Conservation (phyloP, 1,140 invertebrate species). For the Zaprionus africanus region DNA sequence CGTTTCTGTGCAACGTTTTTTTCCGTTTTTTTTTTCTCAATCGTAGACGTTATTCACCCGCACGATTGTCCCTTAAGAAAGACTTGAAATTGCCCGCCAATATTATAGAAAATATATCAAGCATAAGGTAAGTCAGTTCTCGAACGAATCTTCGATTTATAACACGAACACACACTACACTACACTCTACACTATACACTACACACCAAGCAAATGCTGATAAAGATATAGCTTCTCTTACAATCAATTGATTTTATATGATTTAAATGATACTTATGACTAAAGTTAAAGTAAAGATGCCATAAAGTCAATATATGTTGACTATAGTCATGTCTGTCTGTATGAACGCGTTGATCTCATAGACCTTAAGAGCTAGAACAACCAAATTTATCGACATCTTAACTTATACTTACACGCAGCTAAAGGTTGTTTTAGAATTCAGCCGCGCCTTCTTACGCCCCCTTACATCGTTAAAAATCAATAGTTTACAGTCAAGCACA, state of each 20-base stretch:
- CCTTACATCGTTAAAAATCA: not conserved
- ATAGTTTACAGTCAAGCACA: no score
- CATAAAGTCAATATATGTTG: not conserved
- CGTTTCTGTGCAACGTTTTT: constrained; percentile 65
- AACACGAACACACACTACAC: constrained; percentile 7
- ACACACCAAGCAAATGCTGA: constrained; percentile 20
- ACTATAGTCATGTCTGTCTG: not conserved
- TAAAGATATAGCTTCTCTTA: not conserved
- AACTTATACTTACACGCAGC: not conserved
- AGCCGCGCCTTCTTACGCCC: no score
- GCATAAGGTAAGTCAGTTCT: constrained; percentile 88
- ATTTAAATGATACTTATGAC: no score
- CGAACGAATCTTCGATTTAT: constrained; percentile 28
- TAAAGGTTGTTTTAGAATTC: not conserved
- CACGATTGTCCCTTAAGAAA: constrained; percentile 90
- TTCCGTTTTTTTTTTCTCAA: constrained; percentile 64
- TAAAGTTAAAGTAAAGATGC: no score
- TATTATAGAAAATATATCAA: constrained; percentile 89
- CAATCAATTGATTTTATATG: no score
- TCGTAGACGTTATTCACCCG: constrained; percentile 92
- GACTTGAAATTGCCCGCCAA: constrained; percentile 89
- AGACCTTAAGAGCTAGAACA: not conserved
- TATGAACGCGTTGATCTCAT: not conserved
- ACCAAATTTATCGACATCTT: not conserved
- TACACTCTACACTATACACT: constrained; percentile 8